These are phyloP conservation scores for Nothoprocta perdicaria DNA, from an alignment of 2,113 vertebrate genomes.

Conservation along the genomic window DNA sequence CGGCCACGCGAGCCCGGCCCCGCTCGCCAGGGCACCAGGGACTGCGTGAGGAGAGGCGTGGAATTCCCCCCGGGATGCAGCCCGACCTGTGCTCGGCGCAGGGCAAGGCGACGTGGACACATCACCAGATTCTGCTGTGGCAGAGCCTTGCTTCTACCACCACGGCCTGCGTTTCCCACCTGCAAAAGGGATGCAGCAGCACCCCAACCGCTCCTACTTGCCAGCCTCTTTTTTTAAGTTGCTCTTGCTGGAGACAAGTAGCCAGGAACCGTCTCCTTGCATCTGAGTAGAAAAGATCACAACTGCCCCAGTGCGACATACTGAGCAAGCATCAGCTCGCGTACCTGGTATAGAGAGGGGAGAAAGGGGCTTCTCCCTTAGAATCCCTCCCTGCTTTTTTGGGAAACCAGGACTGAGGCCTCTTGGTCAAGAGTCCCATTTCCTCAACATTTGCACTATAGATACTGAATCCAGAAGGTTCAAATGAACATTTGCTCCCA, in stretches of 20 bases:
- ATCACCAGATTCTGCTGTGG: background rate
- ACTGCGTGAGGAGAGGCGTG: background rate
- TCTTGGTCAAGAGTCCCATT: background rate
- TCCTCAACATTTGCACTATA: background rate
- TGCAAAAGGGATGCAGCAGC: background rate
- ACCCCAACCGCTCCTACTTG: background rate
- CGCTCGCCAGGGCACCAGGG: too few relatives aligned
- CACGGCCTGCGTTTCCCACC: fast-evolving
- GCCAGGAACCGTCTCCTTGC: background rate
- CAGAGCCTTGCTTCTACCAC: background rate
- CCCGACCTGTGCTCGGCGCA: background rate
- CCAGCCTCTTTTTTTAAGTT: background rate
- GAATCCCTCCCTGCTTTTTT: background rate
- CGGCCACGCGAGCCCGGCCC: too few relatives aligned
- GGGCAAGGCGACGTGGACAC: background rate
- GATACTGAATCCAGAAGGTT: background rate
- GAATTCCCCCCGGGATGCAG: background rate
- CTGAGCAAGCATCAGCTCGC: background rate
- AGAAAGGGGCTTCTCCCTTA: background rate
- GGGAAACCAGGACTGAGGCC: background rate
- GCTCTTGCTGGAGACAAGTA: background rate
- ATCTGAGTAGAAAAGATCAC: background rate
- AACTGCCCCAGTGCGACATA: background rate
- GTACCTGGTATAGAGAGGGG: background rate
- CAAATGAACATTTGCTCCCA: background rate